Conservation (phyloP, 2,113 vertebrate genomes). For the Malurus melanocephalus region DNA sequence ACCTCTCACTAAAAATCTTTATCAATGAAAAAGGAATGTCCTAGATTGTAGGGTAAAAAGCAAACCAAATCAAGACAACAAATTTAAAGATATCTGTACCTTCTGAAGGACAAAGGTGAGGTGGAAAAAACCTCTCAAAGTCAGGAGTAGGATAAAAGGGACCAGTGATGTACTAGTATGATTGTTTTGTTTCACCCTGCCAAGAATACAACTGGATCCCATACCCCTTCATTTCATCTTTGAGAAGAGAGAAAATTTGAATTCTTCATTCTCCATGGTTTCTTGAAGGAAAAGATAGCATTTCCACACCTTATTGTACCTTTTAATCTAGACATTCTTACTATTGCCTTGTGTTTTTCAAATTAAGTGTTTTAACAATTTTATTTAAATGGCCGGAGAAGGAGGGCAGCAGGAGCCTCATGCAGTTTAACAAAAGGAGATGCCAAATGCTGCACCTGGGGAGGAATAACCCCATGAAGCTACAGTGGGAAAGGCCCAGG, state of each 20-base stretch:
- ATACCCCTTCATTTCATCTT: neutral
- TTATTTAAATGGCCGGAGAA: neutral
- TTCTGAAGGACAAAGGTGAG: neutral
- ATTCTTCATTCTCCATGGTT: neutral
- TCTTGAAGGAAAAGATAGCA: neutral
- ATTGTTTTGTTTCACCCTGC: neutral
- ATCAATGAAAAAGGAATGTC: neutral
- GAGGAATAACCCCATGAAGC: neutral
- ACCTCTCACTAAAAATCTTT: neutral
- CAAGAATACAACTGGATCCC: neutral
- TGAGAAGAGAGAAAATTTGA: neutral
- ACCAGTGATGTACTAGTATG: fast-evolving
- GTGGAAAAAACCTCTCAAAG: neutral
- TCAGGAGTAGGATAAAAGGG: neutral
- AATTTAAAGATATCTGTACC: neutral
- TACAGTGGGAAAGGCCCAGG: no score
- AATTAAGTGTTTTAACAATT: neutral
- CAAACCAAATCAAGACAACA: neutral
- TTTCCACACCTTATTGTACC: neutral
- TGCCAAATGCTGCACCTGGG: neutral
- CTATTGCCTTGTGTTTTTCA: neutral
- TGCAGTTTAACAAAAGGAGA: neutral
- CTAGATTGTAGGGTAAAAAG: neutral
- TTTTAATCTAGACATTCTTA: neutral
- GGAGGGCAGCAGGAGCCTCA: neutral